Evolutionary conservation across 2,113 vertebrate species (phyloP), one percentile per base, ranked within the genome.

Genomic region (Sialia sialis): DNA sequence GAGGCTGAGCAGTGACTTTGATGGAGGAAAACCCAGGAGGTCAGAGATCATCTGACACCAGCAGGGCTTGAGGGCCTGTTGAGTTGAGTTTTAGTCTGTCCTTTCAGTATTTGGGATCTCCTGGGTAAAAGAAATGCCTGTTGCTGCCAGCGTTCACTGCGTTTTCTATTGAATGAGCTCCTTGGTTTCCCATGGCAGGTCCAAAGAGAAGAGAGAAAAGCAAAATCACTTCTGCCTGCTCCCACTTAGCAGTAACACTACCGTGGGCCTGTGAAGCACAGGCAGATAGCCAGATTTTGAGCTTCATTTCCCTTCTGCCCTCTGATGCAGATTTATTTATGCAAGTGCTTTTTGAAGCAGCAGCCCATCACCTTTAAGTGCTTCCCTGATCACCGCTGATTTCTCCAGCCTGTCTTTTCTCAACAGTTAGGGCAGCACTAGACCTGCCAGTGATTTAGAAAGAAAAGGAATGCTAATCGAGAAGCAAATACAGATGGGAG

Each of bases 311-410:
- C 75, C 59, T 93, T 77, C 68, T 89, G 90, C 76, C 59, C 27
- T 70, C 25, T 70, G 48, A 72, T 77, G n/a, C 55, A 90, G 59
- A 92, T 86, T 91, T 96, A 93, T 93, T 96, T 90, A 95, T 92
- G 88, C 72, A 94, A 90, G 64, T 84, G 72, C 36, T 77, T 92
- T 95, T 46, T 89, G 55, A 94, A 93, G 75, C 79, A 86, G 63
- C 76, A 88, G 76, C 86, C 88, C 76, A 90, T 86, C 96, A 92
- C 92, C 83, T 95, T 80, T 90, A 95, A 96, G 82, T 90, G 85
- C 43, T 93, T 93, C 80, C 80, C 84, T 95, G 79, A 92, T 92
- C 86, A 84, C 64, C 2, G 0, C 90, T 94, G 86, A 90, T 94
- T 93, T 94, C 64, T 88, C 26, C 64, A 92, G 64, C 43, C 90